Base-by-base conservation (phyloP, 2,888 invertebrate genomes). In the Dryomyza anilis region DNA sequence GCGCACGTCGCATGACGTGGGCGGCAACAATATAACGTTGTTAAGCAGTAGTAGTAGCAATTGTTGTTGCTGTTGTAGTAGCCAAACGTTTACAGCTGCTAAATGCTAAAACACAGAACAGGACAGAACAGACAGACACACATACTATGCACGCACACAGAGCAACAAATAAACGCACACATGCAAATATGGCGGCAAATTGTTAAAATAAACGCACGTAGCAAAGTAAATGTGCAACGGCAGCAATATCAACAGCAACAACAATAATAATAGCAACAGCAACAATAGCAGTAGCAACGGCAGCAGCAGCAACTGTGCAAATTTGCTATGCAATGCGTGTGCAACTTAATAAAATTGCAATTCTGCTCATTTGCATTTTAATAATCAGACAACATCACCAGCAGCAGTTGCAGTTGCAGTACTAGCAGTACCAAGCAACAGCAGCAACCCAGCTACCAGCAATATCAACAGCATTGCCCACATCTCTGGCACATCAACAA, bases 301-400 rank as follows among this genome's bases (percentile, higher is more conserved):
- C 14, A 55, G 21, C 16, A 16, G 16, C 2, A 27, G 53, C 36
- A 39, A 23, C 53, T 21, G n/a, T n/a, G n/a, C 19, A 16, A 58
- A 45, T 58, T 45, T 58, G 45, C 27, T 45, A 45, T 58, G 48
- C 46, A 25, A 25, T 19, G 36, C 46, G 29, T 45, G 46, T 19
- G 30, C 58, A 27, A 29, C 50, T 60, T 50, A 50, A 60, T 60
- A 43, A 36, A 60, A 60, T 50, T 60, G 48, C 50, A 60, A 50
- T 60, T 50, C 16, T 23, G 33, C 50, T 60, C 60, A 60, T 60
- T 60, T 60, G 60, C 60, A 60, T 60, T 60, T 60, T 36, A 60
- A 50, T 60, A 60, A 50, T 50, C 21, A 60, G 55, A 14, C 39
- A 7, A 7, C 39, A 39, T 7, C 4, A 6, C n/a, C 39, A 39